phyloP scores from a whole-genome alignment of 2,888 invertebrate genomes.

The Spodoptera littoralis region DNA sequence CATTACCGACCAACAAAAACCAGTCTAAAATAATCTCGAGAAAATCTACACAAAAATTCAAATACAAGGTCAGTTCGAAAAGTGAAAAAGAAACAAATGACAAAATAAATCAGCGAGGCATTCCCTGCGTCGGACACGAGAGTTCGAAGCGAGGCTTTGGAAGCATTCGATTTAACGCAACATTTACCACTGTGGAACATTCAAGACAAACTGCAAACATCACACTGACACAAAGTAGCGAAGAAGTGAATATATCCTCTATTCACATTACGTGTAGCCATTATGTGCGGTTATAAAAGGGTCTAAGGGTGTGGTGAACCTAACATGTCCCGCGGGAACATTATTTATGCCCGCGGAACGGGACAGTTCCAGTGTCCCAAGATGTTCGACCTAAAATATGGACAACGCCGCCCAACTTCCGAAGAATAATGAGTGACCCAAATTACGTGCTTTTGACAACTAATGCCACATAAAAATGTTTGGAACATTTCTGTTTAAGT shows the following conservation, averaged over 20 bases:
- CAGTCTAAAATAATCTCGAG: background rate
- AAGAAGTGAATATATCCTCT: constrained; percentile 55
- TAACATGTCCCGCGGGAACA: constrained; percentile 74
- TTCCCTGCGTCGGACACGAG: constrained; percentile 11
- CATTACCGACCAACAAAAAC: too few species aligned
- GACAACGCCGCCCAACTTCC: constrained; percentile 57
- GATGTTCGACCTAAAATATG: constrained; percentile 66
- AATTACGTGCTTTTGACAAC: constrained; percentile 60
- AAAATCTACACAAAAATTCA: constrained; percentile 10
- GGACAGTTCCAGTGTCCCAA: constrained; percentile 65
- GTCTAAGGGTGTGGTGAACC: constrained; percentile 68
- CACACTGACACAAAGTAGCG: constrained; percentile 48
- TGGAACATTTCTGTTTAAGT: constrained; percentile 15
- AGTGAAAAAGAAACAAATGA: background rate
- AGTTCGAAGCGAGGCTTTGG: constrained; percentile 1
- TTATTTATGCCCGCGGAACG: constrained; percentile 71
- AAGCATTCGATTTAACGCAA: constrained; percentile 48
- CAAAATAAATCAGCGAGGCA: constrained; percentile 33
- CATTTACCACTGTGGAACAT: constrained; percentile 41
- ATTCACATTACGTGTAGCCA: constrained; percentile 64
- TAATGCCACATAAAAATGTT: constrained; percentile 45
- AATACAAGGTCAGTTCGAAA: constrained; percentile 9
- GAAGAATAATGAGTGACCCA: constrained; percentile 71
- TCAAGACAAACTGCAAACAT: constrained; percentile 43
- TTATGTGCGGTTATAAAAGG: constrained; percentile 75